These are phyloP conservation scores for Beaufortia kweichowensis DNA, from an alignment of 2,113 vertebrate species.

Conservation along the genomic window DNA sequence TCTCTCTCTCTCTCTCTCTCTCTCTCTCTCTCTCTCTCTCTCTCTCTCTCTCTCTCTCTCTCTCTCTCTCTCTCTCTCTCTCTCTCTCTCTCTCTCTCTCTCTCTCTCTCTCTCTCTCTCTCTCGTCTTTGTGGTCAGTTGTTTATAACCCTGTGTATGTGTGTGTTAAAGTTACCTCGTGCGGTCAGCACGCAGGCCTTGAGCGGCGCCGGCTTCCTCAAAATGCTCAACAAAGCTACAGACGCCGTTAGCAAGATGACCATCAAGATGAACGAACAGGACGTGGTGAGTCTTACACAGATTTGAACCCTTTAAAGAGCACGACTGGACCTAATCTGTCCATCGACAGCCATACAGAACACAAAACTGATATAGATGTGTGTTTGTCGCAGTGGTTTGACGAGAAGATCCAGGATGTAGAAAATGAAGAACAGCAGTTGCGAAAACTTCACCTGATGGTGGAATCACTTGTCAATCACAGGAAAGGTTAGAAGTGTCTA, in stretches of 20 bases:
- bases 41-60: too few species aligned
- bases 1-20: neutral
- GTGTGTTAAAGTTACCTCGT: conserved; percentile 81
- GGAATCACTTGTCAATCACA: conserved; percentile 87
- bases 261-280: conserved; percentile 98
- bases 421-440: conserved; percentile 90
- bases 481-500: conserved; percentile 83
- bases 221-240: conserved; percentile 96
- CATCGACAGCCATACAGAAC: neutral
- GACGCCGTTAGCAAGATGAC: conserved; percentile 99
- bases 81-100: too few species aligned
- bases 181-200: conserved; percentile 91
- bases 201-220: conserved; percentile 95
- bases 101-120: too few species aligned
- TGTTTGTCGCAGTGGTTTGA: conserved; percentile 89
- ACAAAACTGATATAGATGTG: neutral
- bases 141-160: neutral
- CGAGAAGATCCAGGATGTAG: conserved; percentile 97
- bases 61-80: too few species aligned
- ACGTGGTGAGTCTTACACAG: conserved; percentile 80
- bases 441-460: conserved; percentile 88
- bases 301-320: neutral
- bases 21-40: too few species aligned
- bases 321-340: too few species aligned
- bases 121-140: too few species aligned